A percentile compares a stretch with the other conserved stretches of the same genome.
Evolutionary conservation across 1,140 invertebrate genomes (phyloP).

Genomic region (Adelges cooleyi): DNA sequence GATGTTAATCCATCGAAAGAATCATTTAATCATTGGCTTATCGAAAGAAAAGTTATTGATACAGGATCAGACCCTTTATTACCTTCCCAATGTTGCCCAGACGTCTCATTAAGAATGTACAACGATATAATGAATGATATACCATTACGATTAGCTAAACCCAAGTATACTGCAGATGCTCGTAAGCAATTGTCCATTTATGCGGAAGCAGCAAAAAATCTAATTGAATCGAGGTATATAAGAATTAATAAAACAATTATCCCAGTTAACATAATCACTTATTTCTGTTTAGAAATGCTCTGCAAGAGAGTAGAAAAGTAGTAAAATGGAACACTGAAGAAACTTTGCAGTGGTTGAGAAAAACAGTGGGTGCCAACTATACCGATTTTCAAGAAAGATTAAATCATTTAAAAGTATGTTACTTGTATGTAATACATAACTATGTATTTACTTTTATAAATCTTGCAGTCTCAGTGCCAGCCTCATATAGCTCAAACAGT

Average conservation of each 20-base stretch:
- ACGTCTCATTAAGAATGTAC: conserved; percentile 90
- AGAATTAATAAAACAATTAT: too few relatives aligned
- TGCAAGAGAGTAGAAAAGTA: conserved; percentile 88
- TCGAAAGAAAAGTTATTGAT: conserved; percentile 89
- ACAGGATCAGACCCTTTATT: conserved; percentile 75
- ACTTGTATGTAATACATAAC: not conserved
- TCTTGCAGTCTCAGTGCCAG: conserved; percentile 77
- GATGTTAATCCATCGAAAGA: conserved; percentile 89
- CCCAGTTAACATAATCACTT: too few relatives aligned
- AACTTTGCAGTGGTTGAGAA: conserved; percentile 87
- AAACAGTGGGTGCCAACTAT: conserved; percentile 88
- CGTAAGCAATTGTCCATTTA: conserved; percentile 90
- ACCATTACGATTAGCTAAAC: conserved; percentile 85
- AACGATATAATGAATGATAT: conserved; percentile 98
- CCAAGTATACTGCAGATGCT: conserved; percentile 90
- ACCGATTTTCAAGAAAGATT: conserved; percentile 84
- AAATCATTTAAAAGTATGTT: conserved; percentile 52
- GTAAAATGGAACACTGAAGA: conserved; percentile 98
- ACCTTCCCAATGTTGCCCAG: conserved; percentile 80
- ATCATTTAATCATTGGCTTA: conserved; percentile 91
- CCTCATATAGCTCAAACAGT: conserved; percentile 88
- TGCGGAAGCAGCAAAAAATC: conserved; percentile 91
- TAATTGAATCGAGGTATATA: conserved; percentile 70
- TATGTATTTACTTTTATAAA: conserved; percentile 31
- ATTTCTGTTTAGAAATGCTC: conserved; percentile 58